Evolutionary conservation across 2,113 vertebrate genomes (phyloP).

Genomic region (Rhinichthys klamathensis): DNA sequence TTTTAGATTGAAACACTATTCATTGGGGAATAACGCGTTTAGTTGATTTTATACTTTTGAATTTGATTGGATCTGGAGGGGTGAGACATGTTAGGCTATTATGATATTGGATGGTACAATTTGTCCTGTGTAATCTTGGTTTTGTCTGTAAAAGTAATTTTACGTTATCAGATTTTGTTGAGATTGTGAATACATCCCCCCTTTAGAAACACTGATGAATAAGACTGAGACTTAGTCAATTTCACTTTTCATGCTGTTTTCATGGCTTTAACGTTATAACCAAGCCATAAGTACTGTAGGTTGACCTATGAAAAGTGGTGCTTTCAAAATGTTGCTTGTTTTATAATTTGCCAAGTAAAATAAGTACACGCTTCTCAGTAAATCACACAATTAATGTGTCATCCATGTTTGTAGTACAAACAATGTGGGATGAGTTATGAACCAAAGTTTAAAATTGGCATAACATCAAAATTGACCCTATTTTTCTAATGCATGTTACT

Average conservation of each 20-base stretch:
- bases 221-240: background rate
- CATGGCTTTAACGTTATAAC: background rate
- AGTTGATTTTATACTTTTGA: background rate
- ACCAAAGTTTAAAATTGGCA: background rate
- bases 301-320: background rate
- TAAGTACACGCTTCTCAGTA: background rate
- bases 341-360: background rate
- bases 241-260: background rate
- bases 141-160: background rate
- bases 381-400: background rate
- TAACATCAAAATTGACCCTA: background rate
- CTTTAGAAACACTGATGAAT: background rate
- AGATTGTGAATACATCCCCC: background rate
- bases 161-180: background rate
- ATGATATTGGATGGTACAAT: background rate
- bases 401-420: background rate
- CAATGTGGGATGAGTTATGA: background rate
- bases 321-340: background rate
- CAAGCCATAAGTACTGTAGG: background rate
- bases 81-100: background rate
- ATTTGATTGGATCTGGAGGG: background rate
- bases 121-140: background rate
- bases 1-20: background rate
- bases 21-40: background rate
- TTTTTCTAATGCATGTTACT: background rate